These are phyloP conservation scores for Parthenolecanium corni DNA, from an alignment of 2,888 invertebrate species.

Conservation along the genomic window DNA sequence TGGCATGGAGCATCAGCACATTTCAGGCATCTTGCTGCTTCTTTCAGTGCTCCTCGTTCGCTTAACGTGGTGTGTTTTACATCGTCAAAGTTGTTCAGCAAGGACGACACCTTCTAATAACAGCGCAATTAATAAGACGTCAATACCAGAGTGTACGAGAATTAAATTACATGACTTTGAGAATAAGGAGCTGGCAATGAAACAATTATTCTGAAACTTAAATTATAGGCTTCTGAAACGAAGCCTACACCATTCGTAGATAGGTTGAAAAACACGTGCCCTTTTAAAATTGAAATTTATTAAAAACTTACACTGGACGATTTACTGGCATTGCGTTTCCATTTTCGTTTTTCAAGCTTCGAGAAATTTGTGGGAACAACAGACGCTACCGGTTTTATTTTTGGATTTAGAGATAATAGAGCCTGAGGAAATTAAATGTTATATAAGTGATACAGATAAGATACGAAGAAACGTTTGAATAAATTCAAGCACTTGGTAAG, in stretches of 20 bases:
- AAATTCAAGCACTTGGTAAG: too few relatives aligned
- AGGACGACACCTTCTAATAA: constrained; percentile 4
- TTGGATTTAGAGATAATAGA: constrained; percentile 74
- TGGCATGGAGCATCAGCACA: constrained; percentile 96
- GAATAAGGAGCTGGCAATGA: too few relatives aligned
- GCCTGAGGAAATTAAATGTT: constrained; percentile 49
- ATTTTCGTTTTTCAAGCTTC: constrained; percentile 77
- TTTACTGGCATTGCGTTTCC: constrained; percentile 86
- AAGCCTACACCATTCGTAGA: too few relatives aligned
- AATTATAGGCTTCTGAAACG: too few relatives aligned
- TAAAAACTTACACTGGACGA: constrained; percentile 74
- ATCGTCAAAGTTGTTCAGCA: constrained; percentile 48
- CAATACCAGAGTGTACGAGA: too few relatives aligned
- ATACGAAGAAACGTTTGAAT: too few relatives aligned
- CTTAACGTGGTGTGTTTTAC: constrained; percentile 95
- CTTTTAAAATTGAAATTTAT: too few relatives aligned
- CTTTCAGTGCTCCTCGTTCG: constrained; percentile 83
- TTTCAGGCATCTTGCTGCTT: constrained; percentile 79
- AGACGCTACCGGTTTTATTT: constrained; percentile 59
- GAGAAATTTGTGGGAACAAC: constrained; percentile 74
- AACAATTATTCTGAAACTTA: too few relatives aligned
- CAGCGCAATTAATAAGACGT: too few relatives aligned
- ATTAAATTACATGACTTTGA: too few relatives aligned
- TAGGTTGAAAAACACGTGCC: too few relatives aligned
- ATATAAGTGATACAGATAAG: neutral